Evolutionary conservation across 1,140 invertebrate species (phyloP), one percentile per base, ranked within the genome.

Genomic region (Stenopsyche tienmushanensis): DNA sequence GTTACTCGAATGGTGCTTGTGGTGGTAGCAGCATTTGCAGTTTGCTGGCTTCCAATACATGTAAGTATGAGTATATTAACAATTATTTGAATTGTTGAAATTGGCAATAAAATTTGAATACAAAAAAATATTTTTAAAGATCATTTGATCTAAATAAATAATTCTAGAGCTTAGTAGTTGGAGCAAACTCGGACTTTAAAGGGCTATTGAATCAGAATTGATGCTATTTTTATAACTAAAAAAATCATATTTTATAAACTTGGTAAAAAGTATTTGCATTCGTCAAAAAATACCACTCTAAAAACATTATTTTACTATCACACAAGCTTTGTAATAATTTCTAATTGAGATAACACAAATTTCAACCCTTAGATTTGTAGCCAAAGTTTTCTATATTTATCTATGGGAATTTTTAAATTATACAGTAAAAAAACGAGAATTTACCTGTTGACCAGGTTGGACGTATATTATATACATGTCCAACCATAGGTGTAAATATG

Each of bases 41-140:
- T 96, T 29, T 97, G 95, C 79, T 98, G 96, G 96, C 88, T 91
- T 71, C 96, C 96, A 1, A 92, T 98, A 73, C 95, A 97, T 83
- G 88, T 93, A 67, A 84, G 84, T 73, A 77, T 81, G 10, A 18
- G 3, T 18, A 20, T 50, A 3, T 44, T 15, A 18, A 23, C 39
- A 9, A 8, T 21, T 42, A 44, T 59, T 58, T 41, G 18, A 24
- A 18, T 23, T 26, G 24, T 9, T 18, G 13, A 54, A n/a, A n/a
- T n/a, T n/a, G n/a, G n/a, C 13, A 34, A 34, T 7, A 34, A 7
- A 34, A 34, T 34, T 25, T 3, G n/a, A 5, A 39, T 20, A 57
- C 18, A 15, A 25, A 39, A 9, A 41, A 2, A 39, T 5, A 18
- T 57, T n/a, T 57, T 3, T 41, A 2, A 53, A 53, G 24, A 15